These are phyloP conservation scores for Gambusia holbrooki DNA, from an alignment of 2,113 vertebrate genomes.

Conservation along the genomic window DNA sequence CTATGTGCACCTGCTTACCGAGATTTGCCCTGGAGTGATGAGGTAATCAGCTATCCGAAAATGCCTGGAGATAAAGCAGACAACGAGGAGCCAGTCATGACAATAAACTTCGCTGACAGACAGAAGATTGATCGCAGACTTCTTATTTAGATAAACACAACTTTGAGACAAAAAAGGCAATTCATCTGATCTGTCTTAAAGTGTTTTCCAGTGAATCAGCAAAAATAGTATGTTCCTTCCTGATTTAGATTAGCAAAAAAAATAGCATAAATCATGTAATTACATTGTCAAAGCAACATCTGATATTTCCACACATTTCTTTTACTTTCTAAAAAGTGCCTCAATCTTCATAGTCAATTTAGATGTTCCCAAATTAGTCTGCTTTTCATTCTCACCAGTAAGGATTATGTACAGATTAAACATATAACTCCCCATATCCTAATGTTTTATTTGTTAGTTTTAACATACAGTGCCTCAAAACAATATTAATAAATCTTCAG, in stretches of 20 bases:
- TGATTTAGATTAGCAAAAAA: constrained; percentile 57
- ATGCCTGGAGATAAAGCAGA: constrained; percentile 71
- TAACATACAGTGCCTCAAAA: not conserved
- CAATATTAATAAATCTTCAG: not conserved
- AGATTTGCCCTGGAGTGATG: constrained; percentile 63
- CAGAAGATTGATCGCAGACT: constrained; percentile 77
- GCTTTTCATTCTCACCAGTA: constrained; percentile 14
- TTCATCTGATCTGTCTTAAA: constrained; percentile 74
- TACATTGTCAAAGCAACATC: constrained; percentile 68
- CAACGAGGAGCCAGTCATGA: constrained; percentile 71
- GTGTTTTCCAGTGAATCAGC: constrained; percentile 72
- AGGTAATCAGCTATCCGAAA: constrained; percentile 70
- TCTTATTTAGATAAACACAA: constrained; percentile 77
- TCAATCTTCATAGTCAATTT: constrained; percentile 43
- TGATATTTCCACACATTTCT: constrained; percentile 51
- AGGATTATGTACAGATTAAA: not conserved
- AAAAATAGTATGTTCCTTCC: constrained; percentile 57
- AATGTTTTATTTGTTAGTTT: not conserved
- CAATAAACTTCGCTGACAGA: constrained; percentile 71
- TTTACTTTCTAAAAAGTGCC: constrained; percentile 42
- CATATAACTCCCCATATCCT: not conserved
- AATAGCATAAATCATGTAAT: constrained; percentile 76
- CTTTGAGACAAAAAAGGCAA: constrained; percentile 69
- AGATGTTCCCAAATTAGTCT: constrained; percentile 57
- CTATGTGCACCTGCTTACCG: constrained; percentile 54